phyloP scores from a whole-genome alignment of 2,797 vertebrate species.

The Denticeps clupeoides region DNA sequence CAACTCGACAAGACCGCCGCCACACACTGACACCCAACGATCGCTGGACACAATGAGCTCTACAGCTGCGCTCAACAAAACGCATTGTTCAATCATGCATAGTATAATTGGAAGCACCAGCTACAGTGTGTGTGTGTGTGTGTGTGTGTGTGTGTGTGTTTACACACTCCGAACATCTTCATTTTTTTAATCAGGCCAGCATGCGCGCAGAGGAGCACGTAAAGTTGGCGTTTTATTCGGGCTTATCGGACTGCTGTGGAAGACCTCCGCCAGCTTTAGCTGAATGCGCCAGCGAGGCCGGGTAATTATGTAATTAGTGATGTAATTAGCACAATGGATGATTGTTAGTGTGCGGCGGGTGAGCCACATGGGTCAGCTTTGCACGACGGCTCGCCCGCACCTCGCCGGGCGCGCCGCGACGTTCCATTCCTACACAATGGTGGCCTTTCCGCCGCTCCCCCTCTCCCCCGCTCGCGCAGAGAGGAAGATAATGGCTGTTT shows the following conservation, averaged over 20 bases:
- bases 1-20: no score
- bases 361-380: constrained; percentile 18
- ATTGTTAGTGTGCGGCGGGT: constrained; percentile 42
- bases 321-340: constrained; percentile 47
- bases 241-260: no score
- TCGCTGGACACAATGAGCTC: no score
- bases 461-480: not conserved
- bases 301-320: constrained; percentile 55
- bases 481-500: constrained; percentile 19
- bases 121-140: constrained; percentile 6
- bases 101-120: no score
- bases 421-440: constrained; percentile 20
- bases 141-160: not conserved
- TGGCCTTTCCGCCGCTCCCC: not conserved
- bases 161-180: constrained; percentile 12
- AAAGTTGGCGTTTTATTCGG: no score
- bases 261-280: constrained; percentile 31
- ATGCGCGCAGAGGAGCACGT: no score
- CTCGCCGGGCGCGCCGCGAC: constrained; percentile 35
- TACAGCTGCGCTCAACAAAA: no score
- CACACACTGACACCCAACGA: no score
- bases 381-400: constrained; percentile 32
- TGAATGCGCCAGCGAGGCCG: constrained; percentile 35
- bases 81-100: no score
- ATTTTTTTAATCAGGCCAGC: no score